Evolutionary conservation across 2,797 vertebrate genomes (phyloP).

Genomic region (Cryptoprocta ferox): DNA sequence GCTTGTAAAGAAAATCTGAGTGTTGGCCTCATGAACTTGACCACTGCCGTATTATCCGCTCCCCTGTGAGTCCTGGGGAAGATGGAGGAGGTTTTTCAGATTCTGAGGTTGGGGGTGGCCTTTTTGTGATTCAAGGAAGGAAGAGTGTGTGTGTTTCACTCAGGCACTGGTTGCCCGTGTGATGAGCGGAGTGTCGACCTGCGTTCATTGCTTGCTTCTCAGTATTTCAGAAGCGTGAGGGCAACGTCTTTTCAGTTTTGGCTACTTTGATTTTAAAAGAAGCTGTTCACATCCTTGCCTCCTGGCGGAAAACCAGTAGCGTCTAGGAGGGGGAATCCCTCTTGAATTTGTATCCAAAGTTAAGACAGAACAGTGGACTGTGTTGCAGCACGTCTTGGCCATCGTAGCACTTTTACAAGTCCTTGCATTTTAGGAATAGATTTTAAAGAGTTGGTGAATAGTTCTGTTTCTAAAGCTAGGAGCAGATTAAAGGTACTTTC

Average conservation of each 20-base stretch:
- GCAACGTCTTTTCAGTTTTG: background rate
- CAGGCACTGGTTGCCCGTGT: background rate
- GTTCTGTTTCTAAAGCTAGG: conserved; percentile 28
- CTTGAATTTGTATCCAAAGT: background rate
- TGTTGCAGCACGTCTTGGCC: background rate
- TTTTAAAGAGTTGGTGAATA: conserved; percentile 1
- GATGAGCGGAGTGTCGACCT: background rate
- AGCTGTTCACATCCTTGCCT: background rate
- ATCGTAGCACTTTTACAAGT: background rate
- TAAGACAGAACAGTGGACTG: background rate
- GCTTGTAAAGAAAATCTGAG: background rate
- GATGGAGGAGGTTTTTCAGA: background rate
- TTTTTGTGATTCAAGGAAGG: background rate
- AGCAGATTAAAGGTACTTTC: background rate
- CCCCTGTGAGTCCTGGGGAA: background rate
- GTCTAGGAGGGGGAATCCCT: background rate
- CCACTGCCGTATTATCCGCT: background rate
- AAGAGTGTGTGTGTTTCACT: background rate
- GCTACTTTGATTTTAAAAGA: background rate
- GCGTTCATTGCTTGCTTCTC: rapidly evolving
- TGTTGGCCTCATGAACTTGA: background rate
- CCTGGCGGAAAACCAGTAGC: background rate
- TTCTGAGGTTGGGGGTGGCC: background rate
- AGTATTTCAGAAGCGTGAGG: background rate
- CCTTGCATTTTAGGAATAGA: background rate